phyloP scores from a whole-genome alignment of 2,797 vertebrate genomes.

The Diplodus puntazzo region DNA sequence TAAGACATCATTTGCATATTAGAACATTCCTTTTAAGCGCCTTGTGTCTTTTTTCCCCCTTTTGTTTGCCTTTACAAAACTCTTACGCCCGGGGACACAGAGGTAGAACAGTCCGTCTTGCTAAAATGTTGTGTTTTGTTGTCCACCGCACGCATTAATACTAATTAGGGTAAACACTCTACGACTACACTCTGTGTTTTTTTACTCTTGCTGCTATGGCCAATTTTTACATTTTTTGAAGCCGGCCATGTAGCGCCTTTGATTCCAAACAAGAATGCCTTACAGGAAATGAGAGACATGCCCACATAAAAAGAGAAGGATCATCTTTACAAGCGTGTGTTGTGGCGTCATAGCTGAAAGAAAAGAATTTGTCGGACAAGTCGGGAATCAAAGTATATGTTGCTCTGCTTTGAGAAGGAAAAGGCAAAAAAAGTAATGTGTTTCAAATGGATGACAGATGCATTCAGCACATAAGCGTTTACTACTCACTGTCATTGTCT shows the following conservation, averaged over 20 bases:
- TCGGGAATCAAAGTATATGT: constrained; percentile 11
- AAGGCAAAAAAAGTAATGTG: constrained; percentile 6
- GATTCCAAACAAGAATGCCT: not conserved
- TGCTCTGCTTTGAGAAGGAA: constrained; percentile 20
- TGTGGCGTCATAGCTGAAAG: constrained; percentile 29
- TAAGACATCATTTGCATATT: constrained; percentile 26
- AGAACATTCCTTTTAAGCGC: constrained; percentile 5
- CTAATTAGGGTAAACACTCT: constrained; percentile 9
- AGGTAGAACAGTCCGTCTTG: constrained; percentile 6
- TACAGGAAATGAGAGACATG: not conserved
- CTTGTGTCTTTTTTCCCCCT: not conserved
- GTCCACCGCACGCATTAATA: constrained; percentile 21
- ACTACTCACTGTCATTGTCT: not conserved
- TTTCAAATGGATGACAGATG: not conserved
- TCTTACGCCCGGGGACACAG: constrained; percentile 2
- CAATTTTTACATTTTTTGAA: constrained; percentile 13
- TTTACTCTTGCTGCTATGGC: not conserved
- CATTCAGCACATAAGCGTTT: not conserved
- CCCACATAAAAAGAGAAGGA: not conserved
- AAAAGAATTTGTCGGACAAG: constrained; percentile 1
- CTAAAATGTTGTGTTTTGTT: not conserved
- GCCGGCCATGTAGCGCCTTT: not conserved
- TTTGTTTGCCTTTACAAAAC: constrained; percentile 25
- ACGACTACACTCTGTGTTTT: not conserved
- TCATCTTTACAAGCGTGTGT: not conserved